phyloP scores from a whole-genome alignment of 2,888 invertebrate species.

The Drosophila nr. perissopoda region DNA sequence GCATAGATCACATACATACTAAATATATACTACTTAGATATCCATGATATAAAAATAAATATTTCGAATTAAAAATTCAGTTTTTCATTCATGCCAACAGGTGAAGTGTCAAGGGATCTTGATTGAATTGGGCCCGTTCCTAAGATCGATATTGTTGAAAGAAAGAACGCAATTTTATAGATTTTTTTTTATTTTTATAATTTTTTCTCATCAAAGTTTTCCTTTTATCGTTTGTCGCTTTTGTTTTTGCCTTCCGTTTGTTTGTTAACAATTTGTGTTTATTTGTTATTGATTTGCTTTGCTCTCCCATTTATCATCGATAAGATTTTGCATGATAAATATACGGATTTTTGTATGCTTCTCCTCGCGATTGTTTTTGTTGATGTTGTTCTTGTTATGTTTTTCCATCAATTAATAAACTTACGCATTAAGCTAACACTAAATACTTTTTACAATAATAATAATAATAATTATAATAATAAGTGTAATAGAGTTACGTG shows the following conservation, averaged over 20 bases:
- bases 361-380: slow-evolving; percentile 44
- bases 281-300: slow-evolving; percentile 62
- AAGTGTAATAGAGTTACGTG: slow-evolving; percentile 50
- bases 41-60: background rate
- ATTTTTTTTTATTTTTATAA: slow-evolving; percentile 65
- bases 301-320: slow-evolving; percentile 37
- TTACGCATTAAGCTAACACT: slow-evolving; percentile 83
- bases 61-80: background rate
- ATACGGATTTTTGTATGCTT: slow-evolving; percentile 29
- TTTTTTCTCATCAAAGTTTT: slow-evolving; percentile 61
- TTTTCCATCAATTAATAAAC: slow-evolving; percentile 66
- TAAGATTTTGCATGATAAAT: slow-evolving; percentile 42
- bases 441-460: slow-evolving; percentile 82
- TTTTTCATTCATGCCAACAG: background rate
- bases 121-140: background rate
- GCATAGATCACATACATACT: no score
- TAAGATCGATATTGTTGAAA: background rate
- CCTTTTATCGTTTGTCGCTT: slow-evolving; percentile 44
- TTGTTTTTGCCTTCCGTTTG: slow-evolving; percentile 40
- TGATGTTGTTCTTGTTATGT: slow-evolving; percentile 38
- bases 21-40: background rate
- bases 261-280: slow-evolving; percentile 72
- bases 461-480: slow-evolving; percentile 64
- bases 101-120: background rate
- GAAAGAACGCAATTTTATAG: slow-evolving; percentile 43